Evolutionary conservation across 2,797 vertebrate genomes (phyloP).

Genomic region (Rousettus madagascariensis): DNA sequence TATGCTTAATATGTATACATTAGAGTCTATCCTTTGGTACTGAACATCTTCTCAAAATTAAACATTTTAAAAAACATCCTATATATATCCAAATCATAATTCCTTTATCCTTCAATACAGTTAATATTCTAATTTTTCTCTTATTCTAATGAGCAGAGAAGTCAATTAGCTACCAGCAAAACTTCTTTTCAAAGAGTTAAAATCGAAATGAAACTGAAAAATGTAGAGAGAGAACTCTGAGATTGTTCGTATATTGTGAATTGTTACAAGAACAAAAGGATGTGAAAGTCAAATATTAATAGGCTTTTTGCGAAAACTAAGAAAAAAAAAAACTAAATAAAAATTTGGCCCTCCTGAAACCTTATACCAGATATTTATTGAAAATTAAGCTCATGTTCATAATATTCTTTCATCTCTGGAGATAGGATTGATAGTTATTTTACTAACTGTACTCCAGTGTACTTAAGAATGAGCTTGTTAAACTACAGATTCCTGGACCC

Average conservation of each 20-base stretch:
- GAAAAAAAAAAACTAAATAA: not conserved
- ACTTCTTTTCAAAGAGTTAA: not conserved
- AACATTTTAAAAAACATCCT: not conserved
- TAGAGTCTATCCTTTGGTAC: not conserved
- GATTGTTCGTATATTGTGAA: not conserved
- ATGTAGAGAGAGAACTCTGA: not conserved
- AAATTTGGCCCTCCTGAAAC: not conserved
- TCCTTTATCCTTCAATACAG: not conserved
- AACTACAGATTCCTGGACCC: not conserved
- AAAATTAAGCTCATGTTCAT: not conserved
- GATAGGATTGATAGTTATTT: not conserved
- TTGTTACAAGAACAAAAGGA: not conserved
- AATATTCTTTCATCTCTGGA: not conserved
- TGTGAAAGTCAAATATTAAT: not conserved
- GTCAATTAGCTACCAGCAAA: not conserved
- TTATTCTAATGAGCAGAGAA: not conserved
- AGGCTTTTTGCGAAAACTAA: not conserved
- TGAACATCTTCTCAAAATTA: not conserved
- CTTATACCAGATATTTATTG: not conserved
- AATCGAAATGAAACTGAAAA: conserved; percentile 4
- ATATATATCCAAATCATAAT: not conserved
- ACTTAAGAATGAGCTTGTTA: not conserved
- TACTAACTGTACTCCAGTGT: not conserved
- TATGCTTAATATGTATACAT: not conserved
- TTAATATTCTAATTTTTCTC: not conserved